phyloP scores from a whole-genome alignment of 2,888 invertebrate genomes.

The Polydrusus cervinus region DNA sequence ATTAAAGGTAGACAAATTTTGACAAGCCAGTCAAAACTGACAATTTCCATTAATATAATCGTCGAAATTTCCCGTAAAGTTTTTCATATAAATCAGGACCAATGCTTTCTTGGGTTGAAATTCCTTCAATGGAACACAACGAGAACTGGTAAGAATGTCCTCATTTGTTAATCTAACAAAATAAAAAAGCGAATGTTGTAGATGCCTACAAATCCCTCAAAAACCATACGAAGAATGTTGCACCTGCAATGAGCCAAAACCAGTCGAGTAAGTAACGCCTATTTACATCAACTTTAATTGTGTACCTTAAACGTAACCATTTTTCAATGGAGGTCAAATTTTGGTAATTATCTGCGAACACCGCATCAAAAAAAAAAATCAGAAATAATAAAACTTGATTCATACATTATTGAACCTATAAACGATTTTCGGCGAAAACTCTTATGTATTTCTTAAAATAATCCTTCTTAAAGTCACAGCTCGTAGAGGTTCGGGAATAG shows the following conservation, averaged over 20 bases:
- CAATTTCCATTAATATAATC: not conserved
- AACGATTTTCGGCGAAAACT: too few species aligned
- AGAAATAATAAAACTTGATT: too few species aligned
- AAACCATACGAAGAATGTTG: constrained; percentile 50
- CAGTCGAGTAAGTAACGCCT: constrained; percentile 37
- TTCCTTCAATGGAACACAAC: constrained; percentile 36
- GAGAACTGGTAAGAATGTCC: constrained; percentile 47
- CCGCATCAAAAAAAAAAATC: too few species aligned
- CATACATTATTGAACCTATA: too few species aligned
- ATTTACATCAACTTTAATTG: too few species aligned
- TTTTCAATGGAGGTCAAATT: too few species aligned
- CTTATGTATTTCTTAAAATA: too few species aligned
- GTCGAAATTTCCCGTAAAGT: constrained; percentile 37
- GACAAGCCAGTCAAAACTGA: constrained; percentile 19
- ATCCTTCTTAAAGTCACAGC: too few species aligned
- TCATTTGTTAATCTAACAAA: constrained; percentile 27
- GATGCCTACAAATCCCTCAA: constrained; percentile 48
- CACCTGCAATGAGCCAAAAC: constrained; percentile 17
- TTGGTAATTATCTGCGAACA: too few species aligned
- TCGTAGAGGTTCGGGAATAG: too few species aligned
- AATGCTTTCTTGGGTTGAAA: constrained; percentile 34
- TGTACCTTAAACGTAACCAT: too few species aligned
- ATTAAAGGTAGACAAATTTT: constrained; percentile 2
- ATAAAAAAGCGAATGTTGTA: constrained; percentile 53
- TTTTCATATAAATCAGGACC: constrained; percentile 17